phyloP scores from a whole-genome alignment of 2,888 invertebrate species.

The Mantis religiosa region DNA sequence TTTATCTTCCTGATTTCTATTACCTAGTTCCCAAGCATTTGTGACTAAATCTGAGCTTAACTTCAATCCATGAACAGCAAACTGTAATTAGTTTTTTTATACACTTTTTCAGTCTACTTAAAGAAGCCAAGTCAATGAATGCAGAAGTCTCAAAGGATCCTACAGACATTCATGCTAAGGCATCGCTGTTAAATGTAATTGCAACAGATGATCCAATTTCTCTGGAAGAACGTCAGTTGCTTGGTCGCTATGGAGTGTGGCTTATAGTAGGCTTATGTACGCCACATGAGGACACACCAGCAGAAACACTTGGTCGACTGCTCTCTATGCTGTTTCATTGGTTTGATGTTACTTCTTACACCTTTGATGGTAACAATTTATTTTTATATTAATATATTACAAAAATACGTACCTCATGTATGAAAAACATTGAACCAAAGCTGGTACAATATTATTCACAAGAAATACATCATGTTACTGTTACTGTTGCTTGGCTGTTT shows the following conservation, averaged over 20 bases:
- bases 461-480: too few relatives aligned
- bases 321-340: slow-evolving; percentile 97
- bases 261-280: slow-evolving; percentile 89
- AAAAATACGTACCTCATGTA: too few relatives aligned
- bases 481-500: too few relatives aligned
- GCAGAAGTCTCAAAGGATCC: slow-evolving; percentile 58
- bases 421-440: too few relatives aligned
- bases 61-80: too few relatives aligned
- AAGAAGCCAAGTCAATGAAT: slow-evolving; percentile 84
- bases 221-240: slow-evolving; percentile 80
- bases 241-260: slow-evolving; percentile 96
- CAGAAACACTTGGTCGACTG: slow-evolving; percentile 81
- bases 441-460: too few relatives aligned
- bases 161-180: slow-evolving; percentile 44
- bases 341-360: slow-evolving; percentile 97
- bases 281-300: slow-evolving; percentile 70
- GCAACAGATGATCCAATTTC: slow-evolving; percentile 63
- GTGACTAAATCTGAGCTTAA: too few relatives aligned
- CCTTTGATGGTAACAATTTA: slow-evolving; percentile 74
- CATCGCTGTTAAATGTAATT: slow-evolving; percentile 33
- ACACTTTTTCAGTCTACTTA: slow-evolving; percentile 60
- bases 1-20: too few relatives aligned
- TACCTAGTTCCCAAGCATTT: too few relatives aligned
- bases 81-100: too few relatives aligned
- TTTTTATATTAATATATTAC: slow-evolving; percentile 38